A percentile compares a stretch with the other conserved stretches of the same genome.
Conservation (phyloP, 1,140 invertebrate genomes). For the Heliconius nattereri region DNA sequence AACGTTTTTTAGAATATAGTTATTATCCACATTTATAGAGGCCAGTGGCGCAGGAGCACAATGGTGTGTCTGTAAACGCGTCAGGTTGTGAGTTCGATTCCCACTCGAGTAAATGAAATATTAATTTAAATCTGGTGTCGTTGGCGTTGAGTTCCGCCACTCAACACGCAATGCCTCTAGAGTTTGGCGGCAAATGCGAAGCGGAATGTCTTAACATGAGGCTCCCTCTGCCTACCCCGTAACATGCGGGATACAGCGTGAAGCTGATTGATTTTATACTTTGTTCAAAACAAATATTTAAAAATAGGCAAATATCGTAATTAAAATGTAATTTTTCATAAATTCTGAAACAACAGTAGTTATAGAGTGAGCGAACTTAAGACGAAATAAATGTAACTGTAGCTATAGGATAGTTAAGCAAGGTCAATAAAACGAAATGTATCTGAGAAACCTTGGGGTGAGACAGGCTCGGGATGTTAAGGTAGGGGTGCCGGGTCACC, state of each 20-base stretch:
- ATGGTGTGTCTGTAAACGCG: too few relatives aligned
- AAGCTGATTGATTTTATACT: not conserved
- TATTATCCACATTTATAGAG: not conserved
- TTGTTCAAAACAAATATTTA: not conserved
- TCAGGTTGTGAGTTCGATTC: too few relatives aligned
- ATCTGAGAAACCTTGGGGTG: conserved; percentile 46
- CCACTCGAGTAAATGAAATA: too few relatives aligned
- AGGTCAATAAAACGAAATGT: conserved; percentile 46
- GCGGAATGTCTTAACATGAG: too few relatives aligned
- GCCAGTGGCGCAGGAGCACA: too few relatives aligned
- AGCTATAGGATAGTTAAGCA: conserved; percentile 22
- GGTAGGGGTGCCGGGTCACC: conserved; percentile 69
- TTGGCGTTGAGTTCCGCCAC: too few relatives aligned
- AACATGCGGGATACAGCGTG: too few relatives aligned
- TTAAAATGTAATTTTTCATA: too few relatives aligned
- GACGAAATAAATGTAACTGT: not conserved
- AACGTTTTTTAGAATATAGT: not conserved
- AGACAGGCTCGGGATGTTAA: conserved; percentile 50
- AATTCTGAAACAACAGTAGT: not conserved
- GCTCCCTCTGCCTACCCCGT: too few relatives aligned
- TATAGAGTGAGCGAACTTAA: not conserved
- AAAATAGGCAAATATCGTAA: not conserved
- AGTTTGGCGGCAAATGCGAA: too few relatives aligned
- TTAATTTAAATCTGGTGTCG: too few relatives aligned
- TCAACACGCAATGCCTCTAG: too few relatives aligned